Conservation (phyloP, 1,140 invertebrate genomes). For the Calliphora vicina region DNA sequence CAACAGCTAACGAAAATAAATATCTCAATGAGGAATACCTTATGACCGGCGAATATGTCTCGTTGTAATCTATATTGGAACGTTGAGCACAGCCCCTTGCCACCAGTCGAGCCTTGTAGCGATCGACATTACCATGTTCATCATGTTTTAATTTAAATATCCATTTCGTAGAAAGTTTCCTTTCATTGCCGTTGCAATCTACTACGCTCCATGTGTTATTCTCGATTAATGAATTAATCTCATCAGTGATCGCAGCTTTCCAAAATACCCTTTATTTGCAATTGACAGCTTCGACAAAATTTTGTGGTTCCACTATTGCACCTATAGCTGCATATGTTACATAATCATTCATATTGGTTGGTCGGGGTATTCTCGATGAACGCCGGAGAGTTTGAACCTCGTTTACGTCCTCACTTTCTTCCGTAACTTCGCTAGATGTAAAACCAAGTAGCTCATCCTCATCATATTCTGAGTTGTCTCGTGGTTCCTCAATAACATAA, state of each 20-base stretch:
- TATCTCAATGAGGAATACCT: slow-evolving; percentile 24
- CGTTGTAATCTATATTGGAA: slow-evolving; percentile 54
- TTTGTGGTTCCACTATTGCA: slow-evolving; percentile 38
- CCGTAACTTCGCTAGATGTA: background rate
- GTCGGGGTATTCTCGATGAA: background rate
- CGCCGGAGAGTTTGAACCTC: background rate
- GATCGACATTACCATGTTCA: slow-evolving; percentile 42
- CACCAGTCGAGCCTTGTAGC: slow-evolving; percentile 61
- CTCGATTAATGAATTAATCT: slow-evolving; percentile 49
- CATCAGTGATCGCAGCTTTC: slow-evolving; percentile 49
- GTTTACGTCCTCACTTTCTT: background rate
- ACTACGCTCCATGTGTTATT: slow-evolving; percentile 46
- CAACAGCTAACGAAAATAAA: slow-evolving; percentile 19
- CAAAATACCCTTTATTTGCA: slow-evolving; percentile 40
- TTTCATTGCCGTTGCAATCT: background rate
- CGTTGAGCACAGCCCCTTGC: slow-evolving; percentile 50
- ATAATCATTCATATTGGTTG: background rate
- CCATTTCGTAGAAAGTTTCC: background rate
- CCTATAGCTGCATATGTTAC: background rate
- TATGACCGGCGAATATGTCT: slow-evolving; percentile 49
- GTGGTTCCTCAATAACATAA: background rate
- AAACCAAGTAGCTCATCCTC: too few species aligned
- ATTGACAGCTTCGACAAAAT: background rate
- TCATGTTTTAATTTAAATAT: slow-evolving; percentile 1
- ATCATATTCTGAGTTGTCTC: background rate